Evolutionary conservation across 2,888 invertebrate species (phyloP).

Genomic region (Anodontia alba): DNA sequence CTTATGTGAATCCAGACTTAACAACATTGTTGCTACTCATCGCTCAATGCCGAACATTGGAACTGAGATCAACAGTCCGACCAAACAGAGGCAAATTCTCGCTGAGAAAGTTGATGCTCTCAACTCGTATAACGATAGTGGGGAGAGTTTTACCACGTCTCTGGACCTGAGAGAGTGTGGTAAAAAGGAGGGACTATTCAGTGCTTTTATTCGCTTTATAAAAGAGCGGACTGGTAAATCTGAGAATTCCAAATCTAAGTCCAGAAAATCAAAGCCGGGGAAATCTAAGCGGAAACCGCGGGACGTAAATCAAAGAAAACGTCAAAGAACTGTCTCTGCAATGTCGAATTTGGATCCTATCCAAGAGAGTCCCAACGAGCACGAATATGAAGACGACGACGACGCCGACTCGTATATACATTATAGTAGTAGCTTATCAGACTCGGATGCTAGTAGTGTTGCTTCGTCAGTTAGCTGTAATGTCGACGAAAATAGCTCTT

Average conservation of each 20-base stretch:
- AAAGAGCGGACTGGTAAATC: slow-evolving; percentile 68
- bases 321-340: slow-evolving; percentile 79
- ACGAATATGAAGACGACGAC: slow-evolving; percentile 74
- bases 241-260: slow-evolving; percentile 30
- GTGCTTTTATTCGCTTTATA: slow-evolving; percentile 74
- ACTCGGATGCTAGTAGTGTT: slow-evolving; percentile 55
- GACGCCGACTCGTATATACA: slow-evolving; percentile 73
- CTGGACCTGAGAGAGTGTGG: slow-evolving; percentile 66
- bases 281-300: slow-evolving; percentile 79
- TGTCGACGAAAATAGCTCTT: slow-evolving; percentile 40
- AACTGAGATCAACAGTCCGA: slow-evolving; percentile 42
- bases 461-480: slow-evolving; percentile 52
- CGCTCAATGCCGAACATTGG: slow-evolving; percentile 68
- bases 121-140: slow-evolving; percentile 39
- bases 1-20: slow-evolving; percentile 66
- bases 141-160: slow-evolving; percentile 54
- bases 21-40: slow-evolving; percentile 25
- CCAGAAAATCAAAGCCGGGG: slow-evolving; percentile 42
- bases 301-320: slow-evolving; percentile 74
- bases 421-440: slow-evolving; percentile 67
- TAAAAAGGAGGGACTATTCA: slow-evolving; percentile 78
- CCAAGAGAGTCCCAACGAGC: slow-evolving; percentile 80
- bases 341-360: slow-evolving; percentile 82
- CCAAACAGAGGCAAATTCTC: slow-evolving; percentile 49
- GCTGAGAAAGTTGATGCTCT: slow-evolving; percentile 58